Evolutionary conservation across 1,140 invertebrate genomes (phyloP).

Genomic region (Galleria mellonella): DNA sequence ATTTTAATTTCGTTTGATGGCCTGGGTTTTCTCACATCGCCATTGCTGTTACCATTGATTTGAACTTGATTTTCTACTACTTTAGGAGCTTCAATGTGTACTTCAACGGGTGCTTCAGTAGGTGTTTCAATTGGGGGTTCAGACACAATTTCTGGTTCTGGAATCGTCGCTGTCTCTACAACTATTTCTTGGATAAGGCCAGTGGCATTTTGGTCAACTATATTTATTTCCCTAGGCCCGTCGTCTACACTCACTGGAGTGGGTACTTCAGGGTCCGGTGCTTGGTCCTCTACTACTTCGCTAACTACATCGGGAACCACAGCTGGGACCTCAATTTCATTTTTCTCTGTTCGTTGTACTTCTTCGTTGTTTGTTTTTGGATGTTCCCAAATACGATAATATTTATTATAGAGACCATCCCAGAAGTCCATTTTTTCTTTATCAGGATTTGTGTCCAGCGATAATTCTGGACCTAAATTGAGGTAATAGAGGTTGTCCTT

Average conservation of each 20-base stretch:
- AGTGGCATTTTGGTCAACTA: no score
- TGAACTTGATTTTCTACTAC: constrained; percentile 1
- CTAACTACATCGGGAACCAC: not conserved
- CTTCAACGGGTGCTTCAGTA: not conserved
- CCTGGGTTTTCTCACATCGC: constrained; percentile 30
- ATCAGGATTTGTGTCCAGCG: constrained; percentile 46
- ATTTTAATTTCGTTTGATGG: constrained; percentile 65
- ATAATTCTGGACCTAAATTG: constrained; percentile 53
- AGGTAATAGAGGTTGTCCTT: constrained; percentile 58
- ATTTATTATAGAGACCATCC: constrained; percentile 56
- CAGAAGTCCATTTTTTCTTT: constrained; percentile 66
- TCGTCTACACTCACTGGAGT: constrained; percentile 20
- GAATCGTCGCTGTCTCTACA: not conserved
- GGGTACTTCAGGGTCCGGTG: constrained; percentile 7
- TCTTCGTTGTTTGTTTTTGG: constrained; percentile 23
- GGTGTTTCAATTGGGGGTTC: not conserved
- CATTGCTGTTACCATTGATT: constrained; percentile 16
- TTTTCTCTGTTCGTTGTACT: not conserved
- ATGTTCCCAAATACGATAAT: constrained; percentile 54
- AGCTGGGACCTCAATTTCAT: not conserved
- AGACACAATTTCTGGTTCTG: not conserved
- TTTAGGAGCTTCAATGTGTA: not conserved
- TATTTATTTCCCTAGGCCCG: no score
- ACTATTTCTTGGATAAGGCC: not conserved
- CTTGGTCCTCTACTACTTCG: constrained; percentile 5